These are phyloP conservation scores for Chamaetylas fuelleborni DNA, from an alignment of 2,113 vertebrate genomes.

Conservation along the genomic window DNA sequence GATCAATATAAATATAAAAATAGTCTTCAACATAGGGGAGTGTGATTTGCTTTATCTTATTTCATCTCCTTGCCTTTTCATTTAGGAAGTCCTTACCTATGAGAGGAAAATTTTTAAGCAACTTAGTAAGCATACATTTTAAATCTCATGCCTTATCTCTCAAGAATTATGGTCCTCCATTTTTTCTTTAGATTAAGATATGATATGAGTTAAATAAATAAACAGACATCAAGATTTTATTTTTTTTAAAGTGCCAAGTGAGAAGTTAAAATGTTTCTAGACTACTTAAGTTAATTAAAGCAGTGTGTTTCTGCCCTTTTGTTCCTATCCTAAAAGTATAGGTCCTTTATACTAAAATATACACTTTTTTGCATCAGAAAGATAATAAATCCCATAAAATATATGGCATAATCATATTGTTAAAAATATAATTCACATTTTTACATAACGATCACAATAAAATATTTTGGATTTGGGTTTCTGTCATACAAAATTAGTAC, in stretches of 20 bases:
- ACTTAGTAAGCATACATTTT: neutral
- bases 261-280: neutral
- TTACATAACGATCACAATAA: neutral
- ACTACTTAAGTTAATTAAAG: neutral
- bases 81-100: neutral
- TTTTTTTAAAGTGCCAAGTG: neutral
- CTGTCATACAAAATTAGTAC: neutral
- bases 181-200: neutral
- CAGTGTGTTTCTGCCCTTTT: neutral
- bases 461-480: neutral
- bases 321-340: neutral
- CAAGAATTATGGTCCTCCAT: neutral
- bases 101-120: neutral
- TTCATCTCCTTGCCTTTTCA: neutral
- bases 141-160: neutral
- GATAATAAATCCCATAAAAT: neutral
- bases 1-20: neutral
- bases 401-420: neutral
- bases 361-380: neutral
- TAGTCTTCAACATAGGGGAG: neutral
- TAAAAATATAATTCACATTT: neutral
- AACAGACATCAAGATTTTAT: neutral
- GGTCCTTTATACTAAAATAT: neutral
- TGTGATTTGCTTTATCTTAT: neutral
- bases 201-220: neutral